A percentile compares a stretch with the other conserved stretches of the same genome.
These are phyloP conservation scores for Spinibarbus caldwelli DNA, from an alignment of 2,797 vertebrate genomes.

Conservation along the genomic window DNA sequence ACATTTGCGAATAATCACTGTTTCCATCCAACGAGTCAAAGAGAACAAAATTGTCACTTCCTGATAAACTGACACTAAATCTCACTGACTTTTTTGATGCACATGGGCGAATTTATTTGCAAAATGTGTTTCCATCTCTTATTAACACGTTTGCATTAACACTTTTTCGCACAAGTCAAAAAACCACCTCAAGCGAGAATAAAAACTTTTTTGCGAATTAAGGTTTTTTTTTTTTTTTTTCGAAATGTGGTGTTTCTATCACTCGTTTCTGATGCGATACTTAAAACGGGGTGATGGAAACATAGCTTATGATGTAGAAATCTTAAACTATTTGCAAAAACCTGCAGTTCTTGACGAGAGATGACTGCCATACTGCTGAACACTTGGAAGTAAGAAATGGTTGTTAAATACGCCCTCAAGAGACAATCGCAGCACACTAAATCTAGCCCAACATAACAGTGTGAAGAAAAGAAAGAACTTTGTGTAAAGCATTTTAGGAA, in stretches of 20 bases:
- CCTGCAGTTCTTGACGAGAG: background rate
- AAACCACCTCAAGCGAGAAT: no score
- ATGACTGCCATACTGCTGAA: background rate
- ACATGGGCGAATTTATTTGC: no score
- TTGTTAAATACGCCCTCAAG: background rate
- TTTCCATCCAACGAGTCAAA: background rate
- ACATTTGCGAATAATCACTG: background rate
- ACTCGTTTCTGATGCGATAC: no score
- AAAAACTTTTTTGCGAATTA: no score
- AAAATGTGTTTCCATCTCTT: no score
- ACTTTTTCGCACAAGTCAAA: background rate
- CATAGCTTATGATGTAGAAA: slow-evolving; percentile 3
- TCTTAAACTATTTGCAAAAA: background rate
- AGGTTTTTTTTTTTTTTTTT: no score
- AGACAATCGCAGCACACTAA: background rate
- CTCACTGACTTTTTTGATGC: no score
- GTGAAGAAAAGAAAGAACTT: background rate
- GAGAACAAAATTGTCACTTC: background rate
- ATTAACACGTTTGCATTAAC: no score
- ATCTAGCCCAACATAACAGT: background rate
- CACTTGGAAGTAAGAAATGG: background rate
- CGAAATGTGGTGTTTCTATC: no score
- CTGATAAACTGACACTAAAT: background rate
- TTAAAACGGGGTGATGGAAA: no score
- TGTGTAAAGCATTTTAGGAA: background rate